Base-by-base conservation (phyloP, 2,888 invertebrate genomes). In the Corythucha ciliata region DNA sequence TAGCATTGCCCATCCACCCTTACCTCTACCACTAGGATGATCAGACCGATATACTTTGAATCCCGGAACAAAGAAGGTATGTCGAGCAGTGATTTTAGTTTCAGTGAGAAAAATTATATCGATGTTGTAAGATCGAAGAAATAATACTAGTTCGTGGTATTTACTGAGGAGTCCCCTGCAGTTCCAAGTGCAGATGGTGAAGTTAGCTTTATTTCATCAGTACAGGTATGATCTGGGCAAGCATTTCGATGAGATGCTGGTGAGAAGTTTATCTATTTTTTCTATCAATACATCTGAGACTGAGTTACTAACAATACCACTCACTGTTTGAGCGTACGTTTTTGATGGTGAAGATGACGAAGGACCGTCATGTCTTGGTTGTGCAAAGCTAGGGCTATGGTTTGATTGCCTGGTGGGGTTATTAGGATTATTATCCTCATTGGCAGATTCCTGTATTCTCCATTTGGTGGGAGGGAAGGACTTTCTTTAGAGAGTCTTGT, bases 181-280 rank as follows among this genome's bases (percentile, higher is more conserved):
- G 21, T 40, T 40, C 40, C 40, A 40, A 5, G 22, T 21, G 40
- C 40, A 40, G n/a, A 40, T 40, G 5, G 7, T 25, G 4, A 37
- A n/a, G 24, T 37, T 37, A 5, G 20, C 3, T 37, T 5, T 37
- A 37, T 37, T 41, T 41, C n/a, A 41, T 12, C 26, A 41, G 26
- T 25, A 41, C 41, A 4, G 26, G 41, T 25, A 41, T 22, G 21
- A 40, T 16, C 21, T 40, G 40, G n/a, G 40, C 21, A 20, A 39
- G 18, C 18, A 21, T 39, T 16, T 20, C 39, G 20, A 16, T 39
- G 24, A 41, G 41, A 41, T 41, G 25, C 22, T 8, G n/a, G 21
- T 22, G 21, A 41, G 21, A 8, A 41, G 41, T 14, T 21, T 24
- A 41, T 41, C 24, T 10, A 18, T 22, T 22, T n/a, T n/a, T n/a